Evolutionary conservation across 1,140 invertebrate genomes (phyloP), one percentile per base, ranked within the genome.

Genomic region (Caenorhabditis briggsae): DNA sequence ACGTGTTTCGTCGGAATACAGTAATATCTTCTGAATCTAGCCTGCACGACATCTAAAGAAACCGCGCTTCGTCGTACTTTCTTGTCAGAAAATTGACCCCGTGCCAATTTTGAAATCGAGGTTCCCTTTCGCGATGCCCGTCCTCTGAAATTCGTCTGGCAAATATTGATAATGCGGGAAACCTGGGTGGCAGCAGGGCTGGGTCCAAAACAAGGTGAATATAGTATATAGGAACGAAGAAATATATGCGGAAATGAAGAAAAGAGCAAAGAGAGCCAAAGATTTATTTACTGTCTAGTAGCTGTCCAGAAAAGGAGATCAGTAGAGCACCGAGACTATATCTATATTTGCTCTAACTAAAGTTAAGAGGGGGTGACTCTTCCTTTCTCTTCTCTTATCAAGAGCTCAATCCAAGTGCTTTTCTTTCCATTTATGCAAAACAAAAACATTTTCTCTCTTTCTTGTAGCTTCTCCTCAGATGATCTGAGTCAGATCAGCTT

Each of bases 251-350:
- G 33, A 65, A 65, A 50, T 48, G 70, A 25, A 84, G 83, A 84
- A 70, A 48, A 65, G 61, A 50, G 61, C 59, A 65, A 65, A 84
- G 83, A 64, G 82, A 53, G 59, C 43, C 1, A 33, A 33, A 33
- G 33, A 84, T 46, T 61, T 84, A 84, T 58, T 61, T 53, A 85
- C 84, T 41, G 65, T 53, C 61, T 55, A 33, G 7, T 50, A 50
- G 59, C 20, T 84, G 55, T 84, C 82, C 23, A 84, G 82, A 84
- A 46, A 58, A 61, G 41, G 65, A 55, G 83, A 65, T 55, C 82
- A 84, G 58, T 61, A 78, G 70, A 65, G 83, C 18, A 84, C 59
- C 25, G 16, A 84, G 25, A 46, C 12, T 16, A 53, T 48, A 48
- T 58, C 61, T 58, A 14, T 55, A 82, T 41, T 82, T 20, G 82